Percentiles rank a stretch among this genome's conserved stretches.
Evolutionary conservation across 2,888 invertebrate genomes (phyloP).

Genomic region (Drosophila lacicola): DNA sequence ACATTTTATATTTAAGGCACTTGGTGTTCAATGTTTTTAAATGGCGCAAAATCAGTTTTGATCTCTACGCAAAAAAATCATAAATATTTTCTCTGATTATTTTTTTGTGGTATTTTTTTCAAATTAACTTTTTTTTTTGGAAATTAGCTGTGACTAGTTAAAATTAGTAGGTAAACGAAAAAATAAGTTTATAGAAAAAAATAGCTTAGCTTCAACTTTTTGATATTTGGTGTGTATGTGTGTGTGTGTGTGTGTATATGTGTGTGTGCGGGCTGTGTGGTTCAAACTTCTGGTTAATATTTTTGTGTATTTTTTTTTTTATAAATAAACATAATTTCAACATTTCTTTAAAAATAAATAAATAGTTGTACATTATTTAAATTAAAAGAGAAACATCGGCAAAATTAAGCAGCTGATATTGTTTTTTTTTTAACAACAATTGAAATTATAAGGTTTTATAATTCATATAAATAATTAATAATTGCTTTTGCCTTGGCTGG

Average conservation of each 20-base stretch:
- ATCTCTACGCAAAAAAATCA: conserved; percentile 3
- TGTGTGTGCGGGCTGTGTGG: conserved; percentile 31
- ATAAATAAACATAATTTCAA: conserved; percentile 77
- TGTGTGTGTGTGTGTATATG: conserved; percentile 38
- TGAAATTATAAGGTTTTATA: conserved; percentile 61
- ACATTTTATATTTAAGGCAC: conserved; percentile 72
- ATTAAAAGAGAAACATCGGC: conserved; percentile 62
- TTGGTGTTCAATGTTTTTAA: conserved; percentile 52
- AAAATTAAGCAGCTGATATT: conserved; percentile 47
- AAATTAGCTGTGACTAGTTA: conserved; percentile 81
- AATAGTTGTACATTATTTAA: conserved; percentile 75
- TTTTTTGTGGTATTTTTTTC: conserved; percentile 29
- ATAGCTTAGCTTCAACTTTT: conserved; percentile 44
- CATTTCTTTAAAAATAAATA: conserved; percentile 79
- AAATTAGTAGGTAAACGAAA: conserved; percentile 77
- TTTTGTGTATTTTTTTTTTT: conserved; percentile 46
- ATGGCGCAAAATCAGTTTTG: conserved; percentile 30
- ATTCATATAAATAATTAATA: conserved; percentile 61
- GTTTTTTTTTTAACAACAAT: conserved; percentile 65
- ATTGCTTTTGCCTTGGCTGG: conserved; percentile 47
- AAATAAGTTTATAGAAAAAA: conserved; percentile 41
- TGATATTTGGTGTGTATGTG: conserved; percentile 42
- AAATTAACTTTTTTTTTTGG: conserved; percentile 61
- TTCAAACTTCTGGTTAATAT: conserved; percentile 49
- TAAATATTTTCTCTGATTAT: conserved; percentile 21